Evolutionary conservation across 1,140 invertebrate species (phyloP).

Genomic region (Campoletis sonorensis): DNA sequence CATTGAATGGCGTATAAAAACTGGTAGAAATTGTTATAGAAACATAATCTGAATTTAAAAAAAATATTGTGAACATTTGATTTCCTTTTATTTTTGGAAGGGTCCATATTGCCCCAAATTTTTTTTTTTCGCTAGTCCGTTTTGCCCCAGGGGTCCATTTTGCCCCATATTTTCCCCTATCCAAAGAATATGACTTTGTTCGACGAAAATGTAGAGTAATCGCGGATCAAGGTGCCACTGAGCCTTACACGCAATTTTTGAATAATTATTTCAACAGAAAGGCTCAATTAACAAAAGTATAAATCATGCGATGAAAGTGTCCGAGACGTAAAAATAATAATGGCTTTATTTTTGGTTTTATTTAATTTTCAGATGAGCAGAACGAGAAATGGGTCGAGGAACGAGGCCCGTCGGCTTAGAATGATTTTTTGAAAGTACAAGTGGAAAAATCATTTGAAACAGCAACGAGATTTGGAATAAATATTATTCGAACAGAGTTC

Average conservation of each 20-base stretch:
- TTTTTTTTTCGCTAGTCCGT: too few species aligned
- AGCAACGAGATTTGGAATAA: constrained; percentile 12
- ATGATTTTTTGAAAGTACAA: constrained; percentile 38
- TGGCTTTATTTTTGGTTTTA: not conserved
- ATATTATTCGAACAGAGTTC: not conserved
- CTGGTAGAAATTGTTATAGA: too few species aligned
- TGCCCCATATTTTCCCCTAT: not conserved
- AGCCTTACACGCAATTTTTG: not conserved
- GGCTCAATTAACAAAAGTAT: not conserved
- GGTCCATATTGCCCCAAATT: too few species aligned
- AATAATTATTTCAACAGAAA: not conserved
- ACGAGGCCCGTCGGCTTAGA: constrained; percentile 32
- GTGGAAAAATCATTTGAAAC: constrained; percentile 37
- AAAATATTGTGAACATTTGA: too few species aligned
- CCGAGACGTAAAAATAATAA: not conserved
- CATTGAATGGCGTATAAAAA: too few species aligned
- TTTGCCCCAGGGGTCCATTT: too few species aligned
- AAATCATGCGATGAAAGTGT: not conserved
- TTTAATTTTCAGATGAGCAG: constrained; percentile 25
- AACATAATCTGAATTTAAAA: too few species aligned
- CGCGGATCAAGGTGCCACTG: not conserved
- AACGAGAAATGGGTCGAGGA: not conserved
- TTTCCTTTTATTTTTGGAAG: too few species aligned
- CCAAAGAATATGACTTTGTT: not conserved
- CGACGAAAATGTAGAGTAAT: not conserved